Evolutionary conservation across 2,797 vertebrate species (phyloP), one percentile per base, ranked within the genome.

Genomic region (Chiroxiphia lanceolata): DNA sequence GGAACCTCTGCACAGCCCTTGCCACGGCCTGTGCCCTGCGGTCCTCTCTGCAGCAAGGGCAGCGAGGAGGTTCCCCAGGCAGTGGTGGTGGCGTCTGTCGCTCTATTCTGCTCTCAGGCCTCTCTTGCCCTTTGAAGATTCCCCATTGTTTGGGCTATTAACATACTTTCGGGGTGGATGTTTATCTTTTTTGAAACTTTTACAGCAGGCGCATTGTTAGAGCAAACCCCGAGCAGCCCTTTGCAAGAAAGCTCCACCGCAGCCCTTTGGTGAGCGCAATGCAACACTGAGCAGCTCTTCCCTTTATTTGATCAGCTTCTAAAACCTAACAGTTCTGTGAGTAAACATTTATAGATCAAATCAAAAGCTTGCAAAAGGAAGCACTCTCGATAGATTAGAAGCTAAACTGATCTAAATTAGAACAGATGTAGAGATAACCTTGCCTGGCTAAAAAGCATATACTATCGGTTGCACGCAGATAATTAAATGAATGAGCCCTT

Each of bases 401-500:
- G 92, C 97, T 97, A 97, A 97, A 95, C 97, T 97, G 96, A 96
- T 94, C 93, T 96, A 96, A 97, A 97, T 97, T 98, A 97, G 96
- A 96, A 97, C 80, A 95, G 95, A 96, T 95, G 86, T 85, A 80
- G 63, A 97, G 98, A 97, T 96, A 97, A 98, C 98, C 96, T 97
- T 97, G 97, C 97, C 98, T 93, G 96, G 97, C 96, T 98, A 98
- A 98, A 97, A 98, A 98, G 97, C 97, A 95, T 96, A 96, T 97
- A 95, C 97, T 97, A 98, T 98, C 98, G 65, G 96, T 97, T 98
- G 96, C 98, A 97, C 50, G 72, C 95, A 97, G 97, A 98, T 98
- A 98, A 98, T 98, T 98, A 98, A 98, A 98, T 98, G 98, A 98
- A 98, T 96, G 93, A 97, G 97, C 96, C 97, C 95, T 97, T 98